Evolutionary conservation across 2,888 invertebrate species (phyloP), one percentile per base, ranked within the genome.

Genomic region (Zygogramma bicolorata): DNA sequence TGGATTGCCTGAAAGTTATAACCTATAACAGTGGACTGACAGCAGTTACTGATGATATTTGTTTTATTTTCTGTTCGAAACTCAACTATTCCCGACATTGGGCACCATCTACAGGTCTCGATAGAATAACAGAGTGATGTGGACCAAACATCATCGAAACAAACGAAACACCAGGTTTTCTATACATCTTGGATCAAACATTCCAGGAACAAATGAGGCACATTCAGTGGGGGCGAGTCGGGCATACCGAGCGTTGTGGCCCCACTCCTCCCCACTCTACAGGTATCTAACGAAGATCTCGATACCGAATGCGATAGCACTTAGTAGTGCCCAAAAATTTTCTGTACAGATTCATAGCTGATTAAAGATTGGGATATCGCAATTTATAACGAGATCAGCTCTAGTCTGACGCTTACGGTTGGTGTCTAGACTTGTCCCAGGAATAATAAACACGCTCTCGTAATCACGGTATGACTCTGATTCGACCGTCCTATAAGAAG

Each of bases 371-470:
- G 25, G 53, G 70, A 71, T 83, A 85, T 85, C 85, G 86, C 86
- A 86, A 77, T 79, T 77, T 80, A 84, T 82, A 85, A 85, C 84
- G 85, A 86, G 85, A 85, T 82, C 79, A 76, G 75, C 75, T n/a
- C n/a, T 79, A 75, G 80, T 81, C 79, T 83, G 77, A 77, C 82
- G 85, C 90, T 90, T 90, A 90, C 90, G 89, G 89, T 90, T 90
- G 86, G 89, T 89, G 88, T 89, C 90, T 88, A 89, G 89, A 89
- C 90, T 89, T 89, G 90, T 89, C 89, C 90, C 90, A 87, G 90
- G 90, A 88, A 92, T 92, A 89, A 92, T 92, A 91, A 92, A 92
- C 88, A 92, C 92, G 88, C 92, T 92, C 90, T 92, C 91, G 90
- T 91, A 92, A 90, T 92, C 92, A 90, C 91, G 90, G 89, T 90